Evolutionary conservation across 1,140 invertebrate genomes (phyloP).

Genomic region (Drosophila pallidifrons): DNA sequence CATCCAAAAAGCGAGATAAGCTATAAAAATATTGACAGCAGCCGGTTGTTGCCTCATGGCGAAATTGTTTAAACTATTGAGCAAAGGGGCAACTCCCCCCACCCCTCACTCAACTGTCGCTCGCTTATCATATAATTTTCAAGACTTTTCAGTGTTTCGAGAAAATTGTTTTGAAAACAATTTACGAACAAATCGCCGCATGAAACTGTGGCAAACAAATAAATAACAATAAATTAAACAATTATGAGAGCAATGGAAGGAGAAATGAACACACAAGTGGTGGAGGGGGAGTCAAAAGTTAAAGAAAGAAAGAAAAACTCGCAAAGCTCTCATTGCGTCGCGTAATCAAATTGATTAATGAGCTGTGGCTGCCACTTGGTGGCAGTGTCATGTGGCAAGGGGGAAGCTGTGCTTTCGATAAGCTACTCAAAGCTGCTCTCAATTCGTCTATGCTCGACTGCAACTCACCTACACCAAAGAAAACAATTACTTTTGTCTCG

Average conservation of each 20-base stretch:
- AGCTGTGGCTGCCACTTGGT: constrained; percentile 9
- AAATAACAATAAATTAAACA: constrained; percentile 84
- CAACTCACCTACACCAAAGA: constrained; percentile 17
- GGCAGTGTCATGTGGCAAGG: constrained; percentile 23
- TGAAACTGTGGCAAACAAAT: constrained; percentile 66
- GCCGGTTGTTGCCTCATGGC: constrained; percentile 55
- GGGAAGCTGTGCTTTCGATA: constrained; percentile 12
- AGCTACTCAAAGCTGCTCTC: not conserved
- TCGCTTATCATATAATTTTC: constrained; percentile 63
- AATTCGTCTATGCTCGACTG: not conserved
- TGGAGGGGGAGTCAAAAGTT: constrained; percentile 34
- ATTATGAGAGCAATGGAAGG: constrained; percentile 52
- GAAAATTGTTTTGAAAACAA: constrained; percentile 62
- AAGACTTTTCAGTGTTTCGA: constrained; percentile 47
- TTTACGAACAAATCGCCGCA: constrained; percentile 68
- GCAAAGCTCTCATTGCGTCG: constrained; percentile 53
- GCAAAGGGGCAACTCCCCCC: constrained; percentile 19
- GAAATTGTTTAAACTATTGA: constrained; percentile 72
- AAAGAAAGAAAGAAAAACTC: constrained; percentile 33
- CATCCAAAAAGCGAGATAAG: constrained; percentile 57
- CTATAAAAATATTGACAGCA: constrained; percentile 76
- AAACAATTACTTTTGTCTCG: constrained; percentile 69
- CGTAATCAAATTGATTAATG: constrained; percentile 82
- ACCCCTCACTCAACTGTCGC: not conserved
- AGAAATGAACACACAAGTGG: not conserved